These are phyloP conservation scores for Microcebus lehilahytsara DNA, from an alignment of 2,113 vertebrate species.

Conservation along the genomic window DNA sequence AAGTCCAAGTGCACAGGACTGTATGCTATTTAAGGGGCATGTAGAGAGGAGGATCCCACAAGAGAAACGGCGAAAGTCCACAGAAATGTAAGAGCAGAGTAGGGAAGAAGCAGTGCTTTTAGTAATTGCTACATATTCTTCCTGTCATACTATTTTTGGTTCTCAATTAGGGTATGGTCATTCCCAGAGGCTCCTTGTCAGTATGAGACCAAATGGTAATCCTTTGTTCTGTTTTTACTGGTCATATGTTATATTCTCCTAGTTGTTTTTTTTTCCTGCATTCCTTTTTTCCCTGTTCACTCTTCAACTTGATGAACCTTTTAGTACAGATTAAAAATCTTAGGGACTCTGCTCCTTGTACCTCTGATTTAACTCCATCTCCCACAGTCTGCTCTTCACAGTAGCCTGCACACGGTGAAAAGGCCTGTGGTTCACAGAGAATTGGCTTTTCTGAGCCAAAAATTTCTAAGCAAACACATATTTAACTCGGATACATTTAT, in stretches of 20 bases:
- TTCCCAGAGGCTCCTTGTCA: neutral
- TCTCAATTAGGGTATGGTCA: neutral
- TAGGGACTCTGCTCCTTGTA: rapidly evolving
- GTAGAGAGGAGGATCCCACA: neutral
- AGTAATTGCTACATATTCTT: neutral
- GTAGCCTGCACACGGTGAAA: rapidly evolving
- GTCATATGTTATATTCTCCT: neutral
- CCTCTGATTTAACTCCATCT: neutral
- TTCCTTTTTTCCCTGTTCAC: neutral
- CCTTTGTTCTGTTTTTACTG: neutral
- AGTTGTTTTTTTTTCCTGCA: neutral
- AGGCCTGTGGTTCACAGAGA: neutral
- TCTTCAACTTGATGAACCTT: neutral
- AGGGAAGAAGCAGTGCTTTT: neutral
- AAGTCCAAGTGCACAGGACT: no score
- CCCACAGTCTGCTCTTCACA: neutral
- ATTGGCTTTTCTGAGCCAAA: neutral
- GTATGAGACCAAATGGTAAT: rapidly evolving
- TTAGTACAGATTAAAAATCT: neutral
- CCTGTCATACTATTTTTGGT: neutral
- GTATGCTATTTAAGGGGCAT: rapidly evolving
- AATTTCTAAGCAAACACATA: neutral
- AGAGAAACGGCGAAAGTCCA: neutral
- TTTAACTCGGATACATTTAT: neutral
- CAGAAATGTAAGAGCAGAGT: rapidly evolving